phyloP scores from a whole-genome alignment of 2,797 vertebrate species.

The Alosa sapidissima region DNA sequence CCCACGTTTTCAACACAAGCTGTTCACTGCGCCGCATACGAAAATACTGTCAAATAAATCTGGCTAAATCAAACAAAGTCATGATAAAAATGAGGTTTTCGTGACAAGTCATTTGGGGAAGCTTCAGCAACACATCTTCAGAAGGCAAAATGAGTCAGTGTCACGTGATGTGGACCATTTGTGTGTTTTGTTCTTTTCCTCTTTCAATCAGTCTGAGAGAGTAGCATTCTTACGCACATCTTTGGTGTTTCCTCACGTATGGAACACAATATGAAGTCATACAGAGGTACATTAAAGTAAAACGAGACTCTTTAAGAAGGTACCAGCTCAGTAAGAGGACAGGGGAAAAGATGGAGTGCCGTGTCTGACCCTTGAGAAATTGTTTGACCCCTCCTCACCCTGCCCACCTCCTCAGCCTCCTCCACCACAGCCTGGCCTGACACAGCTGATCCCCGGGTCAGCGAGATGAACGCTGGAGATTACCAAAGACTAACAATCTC shows the following conservation, averaged over 20 bases:
- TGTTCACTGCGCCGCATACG: not conserved
- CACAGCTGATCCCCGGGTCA: conserved; percentile 6
- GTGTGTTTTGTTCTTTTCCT: not conserved
- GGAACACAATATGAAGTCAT: not conserved
- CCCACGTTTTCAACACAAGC: not conserved
- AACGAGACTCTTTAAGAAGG: conserved; percentile 12
- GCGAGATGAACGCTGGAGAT: conserved; percentile 70
- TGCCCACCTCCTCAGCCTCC: conserved; percentile 1
- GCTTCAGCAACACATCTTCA: conserved; percentile 13
- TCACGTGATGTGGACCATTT: conserved; percentile 11
- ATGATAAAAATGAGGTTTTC: conserved; percentile 15
- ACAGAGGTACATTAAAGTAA: not conserved
- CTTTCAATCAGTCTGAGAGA: not conserved
- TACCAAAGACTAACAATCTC: conserved; percentile 71
- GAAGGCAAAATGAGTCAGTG: conserved; percentile 11
- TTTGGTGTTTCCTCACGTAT: not conserved
- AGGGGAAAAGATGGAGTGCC: conserved; percentile 61
- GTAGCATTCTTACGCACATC: not conserved
- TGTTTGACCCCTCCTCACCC: conserved; percentile 55
- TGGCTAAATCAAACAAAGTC: not conserved
- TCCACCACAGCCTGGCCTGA: conserved; percentile 28
- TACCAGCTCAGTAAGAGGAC: conserved; percentile 46
- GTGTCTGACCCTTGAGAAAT: conserved; percentile 63
- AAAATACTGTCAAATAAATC: conserved; percentile 23
- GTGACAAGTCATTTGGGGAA: conserved; percentile 20